phyloP scores from a whole-genome alignment of 2,113 vertebrate species.

The Psittacus erithacus region DNA sequence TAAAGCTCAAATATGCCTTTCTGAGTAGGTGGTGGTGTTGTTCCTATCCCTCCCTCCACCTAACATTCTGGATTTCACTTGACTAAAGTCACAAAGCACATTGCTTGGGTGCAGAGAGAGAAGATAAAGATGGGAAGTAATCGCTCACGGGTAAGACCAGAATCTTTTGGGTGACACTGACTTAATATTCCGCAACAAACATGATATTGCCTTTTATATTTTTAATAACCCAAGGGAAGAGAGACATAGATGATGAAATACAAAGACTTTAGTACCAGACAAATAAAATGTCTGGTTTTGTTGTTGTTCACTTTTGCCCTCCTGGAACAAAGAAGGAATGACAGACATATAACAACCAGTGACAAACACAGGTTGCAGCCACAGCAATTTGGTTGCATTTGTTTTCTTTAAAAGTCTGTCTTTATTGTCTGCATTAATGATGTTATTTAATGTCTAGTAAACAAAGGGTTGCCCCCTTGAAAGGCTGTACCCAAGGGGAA shows the following conservation, averaged over 20 bases:
- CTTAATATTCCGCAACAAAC: background rate
- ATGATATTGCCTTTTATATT: background rate
- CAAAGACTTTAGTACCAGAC: background rate
- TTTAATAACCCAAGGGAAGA: background rate
- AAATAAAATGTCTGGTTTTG: background rate
- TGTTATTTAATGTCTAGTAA: background rate
- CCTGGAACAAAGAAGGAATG: background rate
- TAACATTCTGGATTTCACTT: background rate
- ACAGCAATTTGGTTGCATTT: background rate
- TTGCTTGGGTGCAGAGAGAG: background rate
- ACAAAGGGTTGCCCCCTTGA: background rate
- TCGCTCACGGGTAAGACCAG: background rate
- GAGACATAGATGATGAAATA: background rate
- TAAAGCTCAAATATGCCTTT: conserved; percentile 9
- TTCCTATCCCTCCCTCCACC: background rate
- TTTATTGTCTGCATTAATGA: background rate
- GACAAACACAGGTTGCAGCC: background rate
- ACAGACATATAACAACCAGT: background rate
- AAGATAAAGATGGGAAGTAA: background rate
- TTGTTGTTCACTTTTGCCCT: background rate
- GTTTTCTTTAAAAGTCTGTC: background rate
- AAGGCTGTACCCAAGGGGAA: background rate
- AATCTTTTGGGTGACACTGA: background rate
- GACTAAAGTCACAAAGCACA: background rate
- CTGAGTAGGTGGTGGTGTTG: background rate